Percentiles rank a stretch among this genome's conserved stretches.
Conservation (phyloP, 1,140 invertebrate genomes). For the Ceratina japonica region DNA sequence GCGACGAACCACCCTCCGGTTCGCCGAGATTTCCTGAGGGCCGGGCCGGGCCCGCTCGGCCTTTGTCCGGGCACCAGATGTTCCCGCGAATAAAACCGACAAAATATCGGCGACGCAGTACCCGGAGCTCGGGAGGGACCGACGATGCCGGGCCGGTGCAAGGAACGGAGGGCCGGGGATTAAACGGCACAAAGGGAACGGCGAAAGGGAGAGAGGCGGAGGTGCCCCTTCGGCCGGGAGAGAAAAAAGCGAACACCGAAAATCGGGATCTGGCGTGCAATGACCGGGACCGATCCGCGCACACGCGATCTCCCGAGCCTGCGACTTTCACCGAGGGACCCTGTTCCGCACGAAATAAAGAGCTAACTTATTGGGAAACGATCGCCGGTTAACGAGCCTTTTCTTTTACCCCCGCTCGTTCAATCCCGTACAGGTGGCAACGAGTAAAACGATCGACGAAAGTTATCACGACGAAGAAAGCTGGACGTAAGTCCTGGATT, state of each 20-base stretch:
- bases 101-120: conserved; percentile 57
- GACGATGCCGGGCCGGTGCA: conserved; percentile 11
- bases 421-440: too few species aligned
- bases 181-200: conserved; percentile 69
- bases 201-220: conserved; percentile 41
- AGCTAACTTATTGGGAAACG: too few species aligned
- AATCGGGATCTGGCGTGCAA: conserved; percentile 70
- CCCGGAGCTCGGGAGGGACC: not conserved
- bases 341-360: conserved; percentile 26
- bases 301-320: conserved; percentile 52
- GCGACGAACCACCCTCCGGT: conserved; percentile 55
- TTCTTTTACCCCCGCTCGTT: not conserved
- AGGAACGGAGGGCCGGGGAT: conserved; percentile 56
- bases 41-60: conserved; percentile 57
- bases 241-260: conserved; percentile 58
- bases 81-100: conserved; percentile 70
- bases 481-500: too few species aligned
- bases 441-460: too few species aligned
- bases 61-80: conserved; percentile 75
- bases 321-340: conserved; percentile 26
- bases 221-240: conserved; percentile 16
- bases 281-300: conserved; percentile 67
- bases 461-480: too few species aligned
- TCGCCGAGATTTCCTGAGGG: conserved; percentile 59
- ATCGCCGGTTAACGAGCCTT: not conserved